phyloP scores from a whole-genome alignment of 1,140 invertebrate genomes.

The Aphelinus certus region DNA sequence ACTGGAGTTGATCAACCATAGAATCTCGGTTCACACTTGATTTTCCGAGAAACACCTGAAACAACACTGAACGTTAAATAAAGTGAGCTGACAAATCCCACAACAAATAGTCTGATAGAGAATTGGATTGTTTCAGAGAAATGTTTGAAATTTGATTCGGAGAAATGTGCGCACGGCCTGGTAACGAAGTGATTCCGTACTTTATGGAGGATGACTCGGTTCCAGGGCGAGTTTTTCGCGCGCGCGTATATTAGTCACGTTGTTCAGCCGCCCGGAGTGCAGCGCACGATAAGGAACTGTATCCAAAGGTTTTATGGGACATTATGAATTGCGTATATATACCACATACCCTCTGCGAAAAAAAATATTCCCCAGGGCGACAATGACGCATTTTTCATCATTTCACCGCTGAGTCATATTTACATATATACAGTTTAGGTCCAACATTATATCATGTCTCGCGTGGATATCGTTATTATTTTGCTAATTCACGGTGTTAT shows the following conservation, averaged over 20 bases:
- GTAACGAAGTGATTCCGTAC: too few relatives aligned
- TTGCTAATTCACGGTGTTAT: neutral
- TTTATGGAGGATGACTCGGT: neutral
- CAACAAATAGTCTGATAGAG: too few relatives aligned
- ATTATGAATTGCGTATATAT: constrained; percentile 21
- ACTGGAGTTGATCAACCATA: too few relatives aligned
- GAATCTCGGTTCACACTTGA: too few relatives aligned
- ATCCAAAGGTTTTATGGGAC: constrained; percentile 1
- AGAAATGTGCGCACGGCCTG: too few relatives aligned
- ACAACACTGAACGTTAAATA: too few relatives aligned
- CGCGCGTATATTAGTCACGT: neutral
- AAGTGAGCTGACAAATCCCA: too few relatives aligned
- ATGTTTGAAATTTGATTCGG: too few relatives aligned
- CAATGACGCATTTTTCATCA: neutral
- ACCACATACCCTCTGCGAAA: neutral
- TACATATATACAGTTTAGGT: neutral
- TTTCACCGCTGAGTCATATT: constrained; percentile 24
- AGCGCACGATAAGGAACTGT: neutral
- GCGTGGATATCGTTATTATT: constrained; percentile 2
- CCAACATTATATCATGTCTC: neutral
- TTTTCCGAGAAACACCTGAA: too few relatives aligned
- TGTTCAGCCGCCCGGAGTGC: neutral
- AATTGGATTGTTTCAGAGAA: too few relatives aligned
- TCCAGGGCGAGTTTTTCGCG: neutral
- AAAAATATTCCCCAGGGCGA: neutral